Conservation (phyloP, 2,113 vertebrate species). For the Miniopterus natalensis region DNA sequence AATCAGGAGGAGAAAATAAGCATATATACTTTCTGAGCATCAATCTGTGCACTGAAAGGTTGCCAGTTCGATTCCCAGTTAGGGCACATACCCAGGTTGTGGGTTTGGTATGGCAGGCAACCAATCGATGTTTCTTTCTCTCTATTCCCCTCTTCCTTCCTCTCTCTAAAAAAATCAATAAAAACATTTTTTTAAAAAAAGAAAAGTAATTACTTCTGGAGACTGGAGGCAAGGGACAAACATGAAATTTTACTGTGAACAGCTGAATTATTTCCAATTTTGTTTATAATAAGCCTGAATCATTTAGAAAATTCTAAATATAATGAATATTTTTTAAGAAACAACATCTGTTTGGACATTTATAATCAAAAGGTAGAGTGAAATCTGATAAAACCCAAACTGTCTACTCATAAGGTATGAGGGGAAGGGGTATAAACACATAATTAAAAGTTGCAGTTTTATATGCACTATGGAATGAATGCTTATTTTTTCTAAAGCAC, state of each 20-base stretch:
- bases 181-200: not conserved
- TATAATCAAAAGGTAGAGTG: slow-evolving; percentile 33
- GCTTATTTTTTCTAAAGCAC: slow-evolving; percentile 43
- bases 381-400: slow-evolving; percentile 49
- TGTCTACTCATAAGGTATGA: slow-evolving; percentile 7
- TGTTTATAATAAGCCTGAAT: not conserved
- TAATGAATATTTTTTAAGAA: not conserved
- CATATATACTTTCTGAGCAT: not conserved
- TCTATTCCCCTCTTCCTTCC: too few relatives aligned
- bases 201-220: slow-evolving; percentile 23
- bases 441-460: slow-evolving; percentile 35
- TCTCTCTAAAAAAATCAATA: too few relatives aligned
- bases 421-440: not conserved
- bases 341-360: slow-evolving; percentile 52
- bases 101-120: too few relatives aligned
- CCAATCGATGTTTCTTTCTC: too few relatives aligned
- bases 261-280: slow-evolving; percentile 39
- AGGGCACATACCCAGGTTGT: too few relatives aligned
- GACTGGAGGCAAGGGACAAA: not conserved
- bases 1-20: slow-evolving; percentile 21
- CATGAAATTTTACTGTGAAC: slow-evolving; percentile 43
- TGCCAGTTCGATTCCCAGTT: too few relatives aligned
- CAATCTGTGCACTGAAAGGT: too few relatives aligned
- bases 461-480: not conserved
- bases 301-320: not conserved